Conservation (phyloP, 2,888 invertebrate genomes). For the Hetaerina titia region DNA sequence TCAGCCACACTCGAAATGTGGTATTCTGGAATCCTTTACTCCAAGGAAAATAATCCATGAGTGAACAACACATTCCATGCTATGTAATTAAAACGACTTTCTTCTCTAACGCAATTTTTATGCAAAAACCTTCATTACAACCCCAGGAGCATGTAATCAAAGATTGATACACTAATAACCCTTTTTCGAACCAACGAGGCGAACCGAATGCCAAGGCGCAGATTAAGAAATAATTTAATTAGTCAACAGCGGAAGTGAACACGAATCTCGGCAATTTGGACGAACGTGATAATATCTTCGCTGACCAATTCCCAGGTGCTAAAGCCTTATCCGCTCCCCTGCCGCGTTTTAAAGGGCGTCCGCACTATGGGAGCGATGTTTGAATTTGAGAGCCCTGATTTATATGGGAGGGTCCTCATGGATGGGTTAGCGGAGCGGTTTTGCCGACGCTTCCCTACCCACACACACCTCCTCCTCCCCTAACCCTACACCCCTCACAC, state of each 20-base stretch:
- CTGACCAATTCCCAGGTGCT: not conserved
- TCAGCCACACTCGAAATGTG: too few species aligned
- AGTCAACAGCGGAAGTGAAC: not conserved
- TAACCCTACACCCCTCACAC: not conserved
- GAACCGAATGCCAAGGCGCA: not conserved
- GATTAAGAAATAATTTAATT: not conserved
- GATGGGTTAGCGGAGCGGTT: not conserved
- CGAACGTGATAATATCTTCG: not conserved
- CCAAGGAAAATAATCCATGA: too few species aligned
- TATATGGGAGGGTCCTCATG: not conserved
- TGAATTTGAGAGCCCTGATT: conserved; percentile 30
- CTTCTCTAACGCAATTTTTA: too few species aligned
- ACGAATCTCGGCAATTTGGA: not conserved
- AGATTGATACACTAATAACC: too few species aligned
- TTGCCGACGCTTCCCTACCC: not conserved
- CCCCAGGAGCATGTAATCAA: too few species aligned
- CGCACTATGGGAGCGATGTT: not conserved
- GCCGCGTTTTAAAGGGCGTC: not conserved
- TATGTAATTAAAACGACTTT: too few species aligned
- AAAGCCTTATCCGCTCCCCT: not conserved
- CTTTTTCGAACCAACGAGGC: not conserved
- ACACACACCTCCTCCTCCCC: not conserved
- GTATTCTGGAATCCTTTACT: too few species aligned
- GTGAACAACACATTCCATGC: too few species aligned
- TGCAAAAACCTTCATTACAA: too few species aligned